Percentiles rank a stretch among this genome's conserved stretches.
These are phyloP conservation scores for Parotia lawesii DNA, from an alignment of 2,113 vertebrate species.

Conservation along the genomic window DNA sequence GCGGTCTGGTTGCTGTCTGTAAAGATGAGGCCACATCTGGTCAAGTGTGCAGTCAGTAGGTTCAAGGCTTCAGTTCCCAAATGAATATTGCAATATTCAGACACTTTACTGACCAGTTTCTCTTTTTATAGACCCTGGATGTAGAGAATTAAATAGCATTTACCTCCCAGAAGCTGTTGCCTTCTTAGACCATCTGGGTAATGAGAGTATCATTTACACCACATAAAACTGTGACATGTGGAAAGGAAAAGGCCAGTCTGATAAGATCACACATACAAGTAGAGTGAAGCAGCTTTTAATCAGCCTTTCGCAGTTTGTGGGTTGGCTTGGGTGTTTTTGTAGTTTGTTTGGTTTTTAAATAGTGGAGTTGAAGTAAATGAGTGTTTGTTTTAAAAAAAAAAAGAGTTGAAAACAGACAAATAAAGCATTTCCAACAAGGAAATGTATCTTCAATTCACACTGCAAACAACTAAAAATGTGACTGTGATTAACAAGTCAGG, in stretches of 20 bases:
- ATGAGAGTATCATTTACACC: conserved; percentile 55
- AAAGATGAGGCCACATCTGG: conserved; percentile 60
- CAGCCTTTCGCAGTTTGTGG: neutral
- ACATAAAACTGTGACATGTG: conserved; percentile 62
- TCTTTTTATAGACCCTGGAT: conserved; percentile 48
- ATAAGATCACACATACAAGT: conserved; percentile 42
- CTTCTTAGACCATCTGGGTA: conserved; percentile 55
- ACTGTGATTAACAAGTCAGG: neutral
- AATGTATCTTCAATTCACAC: neutral
- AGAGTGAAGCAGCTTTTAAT: conserved; percentile 11
- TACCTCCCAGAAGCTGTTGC: conserved; percentile 63
- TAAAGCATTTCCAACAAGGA: neutral
- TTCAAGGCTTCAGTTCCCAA: conserved; percentile 32
- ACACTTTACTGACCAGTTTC: conserved; percentile 46
- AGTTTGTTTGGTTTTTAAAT: neutral
- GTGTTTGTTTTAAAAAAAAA: neutral
- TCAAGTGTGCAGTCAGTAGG: neutral
- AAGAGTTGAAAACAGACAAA: neutral
- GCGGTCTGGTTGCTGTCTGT: conserved; percentile 28
- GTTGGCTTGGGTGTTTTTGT: neutral
- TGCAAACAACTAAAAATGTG: neutral
- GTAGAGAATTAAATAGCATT: conserved; percentile 20
- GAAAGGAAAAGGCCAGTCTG: conserved; percentile 48
- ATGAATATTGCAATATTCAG: conserved; percentile 10
- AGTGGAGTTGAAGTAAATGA: neutral